Conservation (phyloP, 1,140 invertebrate species). For the Drosophila pruinosa region DNA sequence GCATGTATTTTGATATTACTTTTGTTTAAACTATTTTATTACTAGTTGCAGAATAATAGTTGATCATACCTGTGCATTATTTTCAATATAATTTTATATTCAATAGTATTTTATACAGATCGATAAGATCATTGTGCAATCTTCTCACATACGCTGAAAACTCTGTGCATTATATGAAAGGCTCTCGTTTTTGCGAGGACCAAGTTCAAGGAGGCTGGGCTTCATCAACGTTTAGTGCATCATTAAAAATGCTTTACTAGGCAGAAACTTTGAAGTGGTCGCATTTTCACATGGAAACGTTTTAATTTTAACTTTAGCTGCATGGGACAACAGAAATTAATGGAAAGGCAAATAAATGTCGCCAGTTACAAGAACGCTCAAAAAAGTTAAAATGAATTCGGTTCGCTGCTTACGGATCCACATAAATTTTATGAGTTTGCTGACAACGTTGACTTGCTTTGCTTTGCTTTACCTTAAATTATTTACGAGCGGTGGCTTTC, state of each 20-base stretch:
- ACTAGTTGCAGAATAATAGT: too few relatives aligned
- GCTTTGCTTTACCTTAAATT: conserved; percentile 64
- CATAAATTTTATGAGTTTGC: conserved; percentile 55
- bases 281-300: conserved; percentile 32
- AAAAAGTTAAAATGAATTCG: conserved; percentile 31
- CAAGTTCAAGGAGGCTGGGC: conserved; percentile 10
- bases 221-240: conserved; percentile 52
- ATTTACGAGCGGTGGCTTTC: conserved; percentile 62
- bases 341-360: conserved; percentile 40
- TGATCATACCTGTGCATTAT: too few relatives aligned
- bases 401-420: conserved; percentile 1
- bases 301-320: conserved; percentile 34
- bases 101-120: too few relatives aligned
- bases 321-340: conserved; percentile 24
- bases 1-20: too few relatives aligned
- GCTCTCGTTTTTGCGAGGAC: neutral
- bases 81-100: too few relatives aligned
- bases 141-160: neutral
- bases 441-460: conserved; percentile 41
- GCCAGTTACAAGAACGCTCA: conserved; percentile 12
- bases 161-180: conserved; percentile 11
- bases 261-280: conserved; percentile 56
- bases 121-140: too few relatives aligned
- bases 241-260: conserved; percentile 59
- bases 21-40: too few relatives aligned